These are phyloP conservation scores for Pseudanteris insignis DNA, from an alignment of 2,888 invertebrate species.

Conservation along the genomic window DNA sequence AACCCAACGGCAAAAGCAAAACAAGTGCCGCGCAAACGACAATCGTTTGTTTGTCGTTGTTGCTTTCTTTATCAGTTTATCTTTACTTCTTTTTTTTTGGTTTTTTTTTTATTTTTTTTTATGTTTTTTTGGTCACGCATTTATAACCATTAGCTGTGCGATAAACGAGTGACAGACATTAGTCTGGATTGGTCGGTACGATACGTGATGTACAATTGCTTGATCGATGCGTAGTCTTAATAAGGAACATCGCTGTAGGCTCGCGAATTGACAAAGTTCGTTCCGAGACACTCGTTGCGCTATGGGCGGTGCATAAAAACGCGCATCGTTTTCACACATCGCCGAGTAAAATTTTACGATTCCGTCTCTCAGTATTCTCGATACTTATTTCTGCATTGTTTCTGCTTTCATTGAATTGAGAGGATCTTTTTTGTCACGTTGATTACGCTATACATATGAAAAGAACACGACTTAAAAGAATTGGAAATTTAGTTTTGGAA, in stretches of 20 bases:
- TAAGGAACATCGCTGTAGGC: no score
- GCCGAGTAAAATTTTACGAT: constrained; percentile 35
- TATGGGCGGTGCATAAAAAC: constrained; percentile 56
- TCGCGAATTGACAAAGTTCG: constrained; percentile 40
- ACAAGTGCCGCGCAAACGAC: no score
- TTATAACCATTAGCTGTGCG: no score
- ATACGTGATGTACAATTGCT: no score
- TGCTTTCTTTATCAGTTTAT: no score
- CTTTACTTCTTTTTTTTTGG: no score
- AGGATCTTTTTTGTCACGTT: constrained; percentile 18
- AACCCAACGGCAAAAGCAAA: no score
- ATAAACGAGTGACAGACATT: constrained; percentile 57
- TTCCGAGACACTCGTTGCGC: constrained; percentile 47
- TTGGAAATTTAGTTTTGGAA: constrained; percentile 28
- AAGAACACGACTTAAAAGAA: constrained; percentile 4
- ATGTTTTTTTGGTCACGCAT: no score
- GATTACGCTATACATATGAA: background rate
- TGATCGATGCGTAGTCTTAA: no score
- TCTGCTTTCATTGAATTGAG: constrained; percentile 28
- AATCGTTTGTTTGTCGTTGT: no score
- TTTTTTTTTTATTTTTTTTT: no score
- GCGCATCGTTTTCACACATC: constrained; percentile 54
- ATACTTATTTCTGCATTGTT: no score
- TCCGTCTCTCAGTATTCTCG: background rate
- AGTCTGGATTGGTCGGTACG: constrained; percentile 50